Evolutionary conservation across 2,797 vertebrate genomes (phyloP), one percentile per base, ranked within the genome.

Genomic region (Enteromius argenteus): DNA sequence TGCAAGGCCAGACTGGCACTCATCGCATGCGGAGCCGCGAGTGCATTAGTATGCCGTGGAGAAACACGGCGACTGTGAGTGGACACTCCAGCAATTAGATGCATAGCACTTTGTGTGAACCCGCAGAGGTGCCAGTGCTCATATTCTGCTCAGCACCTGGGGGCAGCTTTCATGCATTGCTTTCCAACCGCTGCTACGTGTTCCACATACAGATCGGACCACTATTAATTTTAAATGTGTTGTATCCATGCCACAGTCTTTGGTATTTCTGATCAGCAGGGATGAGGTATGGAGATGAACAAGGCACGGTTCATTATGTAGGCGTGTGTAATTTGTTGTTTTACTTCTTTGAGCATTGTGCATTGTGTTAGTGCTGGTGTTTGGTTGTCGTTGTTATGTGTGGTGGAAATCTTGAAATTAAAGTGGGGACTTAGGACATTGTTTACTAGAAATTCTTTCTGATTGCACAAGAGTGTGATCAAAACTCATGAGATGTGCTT

Each of bases 141-240:
- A 80, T 84, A 79, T 88, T 68, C 85, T 73, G 66, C 86, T 78
- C 82, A 81, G 72, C 86, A 79, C 81, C 86, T 89, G 89, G 84
- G 89, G 77, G 79, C 87, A 88, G 84, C 85, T 86, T 86, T 86
- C 83, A 85, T 83, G 86, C 86, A 86, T 71, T 80, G 81, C 87
- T 87, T 83, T 84, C 87, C 86, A 78, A 83, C 74, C 17, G 39
- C 64, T 30, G 80, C 72, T 87, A 88, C 89, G 87, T 88, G 89
- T 82, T 87, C 60, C 84, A 78, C 76, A 84, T 90, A 84, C 89
- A 82, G 80, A 90, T 81, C 58, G 15, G 64, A 77, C 66, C 73
- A 66, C 87, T 88, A 90, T 88, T 86, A 84, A 88, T 90, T 87
- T 90, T 88, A 88, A 82, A 88, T 84, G 81, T 85, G 71, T 79